Base-by-base conservation (phyloP, 2,888 invertebrate species). In the Callimorpha dominula region DNA sequence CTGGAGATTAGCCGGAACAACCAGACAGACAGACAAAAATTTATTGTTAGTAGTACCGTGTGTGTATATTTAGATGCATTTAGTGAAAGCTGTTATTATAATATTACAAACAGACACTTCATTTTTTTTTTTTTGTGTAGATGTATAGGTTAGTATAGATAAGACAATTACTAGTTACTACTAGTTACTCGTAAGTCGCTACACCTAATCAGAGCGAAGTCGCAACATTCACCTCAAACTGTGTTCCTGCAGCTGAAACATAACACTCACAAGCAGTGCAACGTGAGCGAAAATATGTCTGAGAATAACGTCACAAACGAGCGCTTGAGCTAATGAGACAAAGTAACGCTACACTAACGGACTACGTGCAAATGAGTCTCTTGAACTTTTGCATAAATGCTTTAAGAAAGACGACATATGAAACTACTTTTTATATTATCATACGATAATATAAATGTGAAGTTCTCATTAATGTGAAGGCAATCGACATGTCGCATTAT, bases 311-410 rank as follows among this genome's bases (percentile, higher is more conserved):
- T 76, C 75, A 80, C 72, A 79, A 57, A 75, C 75, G 74, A 73
- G 78, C 64, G 76, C 80, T 84, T 72, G 70, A 78, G 78, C 82
- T 84, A 84, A 84, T 84, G 83, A 84, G 76, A 79, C 81, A 84
- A 84, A 76, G 83, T 54, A 71, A 75, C 65, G 67, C 74, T 72
- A 74, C 75, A 75, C 76, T 68, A 49, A 63, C 43, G 15, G 54
- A 75, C 70, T 70, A 42, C 52, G 70, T 73, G 73, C 77, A 81
- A 80, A 83, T 73, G 77, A 78, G 74, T 65, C 69, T 67, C 75
- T 83, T 76, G 66, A 69, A 15, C 72, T 74, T 71, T 75, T 66
- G n/a, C 65, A 42, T 31, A 63, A 78, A 78, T 15, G 7, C 40
- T 46, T 17, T 17, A 54, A 2, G 31, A 20, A 31, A 31, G 60